Base-by-base conservation (phyloP, 2,113 vertebrate genomes). In the Leptocoma aspasia region DNA sequence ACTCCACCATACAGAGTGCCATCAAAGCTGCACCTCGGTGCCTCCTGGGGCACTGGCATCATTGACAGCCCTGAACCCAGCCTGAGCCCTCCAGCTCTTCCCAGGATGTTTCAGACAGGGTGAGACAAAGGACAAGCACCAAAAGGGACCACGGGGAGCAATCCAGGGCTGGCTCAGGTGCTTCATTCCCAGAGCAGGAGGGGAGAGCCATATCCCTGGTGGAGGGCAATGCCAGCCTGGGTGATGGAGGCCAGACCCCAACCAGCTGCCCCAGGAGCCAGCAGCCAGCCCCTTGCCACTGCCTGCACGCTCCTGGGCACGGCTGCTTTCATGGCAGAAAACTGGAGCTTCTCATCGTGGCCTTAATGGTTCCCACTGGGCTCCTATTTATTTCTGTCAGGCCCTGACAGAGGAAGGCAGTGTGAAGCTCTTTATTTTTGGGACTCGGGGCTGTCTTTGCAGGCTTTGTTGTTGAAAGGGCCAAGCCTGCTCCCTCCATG, bases 351-450 rank as follows among this genome's bases (percentile, higher is more conserved):
- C 94, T 95, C 92, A 86, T 96, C 23, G 5, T 10, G 11, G 14
- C 70, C 42, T 1, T 39, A 68, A 94, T 92, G 88, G 93, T 47
- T 86, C 95, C 96, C 96, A 35, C 92, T 90, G 92, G 95, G 37
- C 92, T 82, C 15, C 93, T 96, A 96, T 96, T 97, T 96, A 96
- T 96, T 97, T 96, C 93, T 96, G 94, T 61, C 90, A 1, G 9
- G 76, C 41, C 71, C 28, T 50, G 94, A 97, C 94, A 96, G 86
- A 86, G 77, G 72, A 37, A 95, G 80, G 82, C 94, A 97, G 85
- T 90, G 92, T 93, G 76, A 53, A 94, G 93, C 65, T n/a, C 41
- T 92, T 95, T 96, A 88, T 94, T 97, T 95, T 93, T 39, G 93
- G 92, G 90, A 77, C 82, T 92, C 68, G n/a, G 22, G 90, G 82